These are phyloP conservation scores for Catharus bicknelli DNA, from an alignment of 2,113 vertebrate species.

Conservation along the genomic window DNA sequence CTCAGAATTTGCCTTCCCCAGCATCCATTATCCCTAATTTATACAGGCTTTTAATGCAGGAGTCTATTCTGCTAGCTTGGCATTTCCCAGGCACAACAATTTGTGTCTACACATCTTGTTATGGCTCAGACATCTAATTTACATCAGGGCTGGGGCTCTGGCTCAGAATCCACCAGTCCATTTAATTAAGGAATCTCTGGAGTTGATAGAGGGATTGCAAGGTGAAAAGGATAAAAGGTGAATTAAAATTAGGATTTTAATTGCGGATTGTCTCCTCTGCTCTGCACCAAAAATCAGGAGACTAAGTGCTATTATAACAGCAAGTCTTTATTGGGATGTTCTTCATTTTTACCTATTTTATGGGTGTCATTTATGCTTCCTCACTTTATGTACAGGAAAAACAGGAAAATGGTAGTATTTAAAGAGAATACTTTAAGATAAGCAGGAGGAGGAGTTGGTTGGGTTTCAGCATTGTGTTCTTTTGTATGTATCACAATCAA, in stretches of 20 bases:
- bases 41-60: background rate
- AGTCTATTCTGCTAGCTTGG: background rate
- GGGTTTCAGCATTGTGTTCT: constrained; percentile 6
- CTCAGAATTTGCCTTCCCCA: background rate
- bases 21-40: background rate
- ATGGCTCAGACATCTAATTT: background rate
- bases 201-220: background rate
- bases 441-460: background rate
- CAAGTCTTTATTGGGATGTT: background rate
- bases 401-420: background rate
- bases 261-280: background rate
- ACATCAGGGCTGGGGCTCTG: background rate
- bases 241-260: constrained; percentile 4
- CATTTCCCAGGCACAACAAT: background rate
- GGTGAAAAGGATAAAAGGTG: background rate
- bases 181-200: background rate
- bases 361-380: background rate
- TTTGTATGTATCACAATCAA: background rate
- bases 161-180: background rate
- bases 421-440: background rate
- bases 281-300: background rate
- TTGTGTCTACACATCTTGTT: background rate
- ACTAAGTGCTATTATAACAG: background rate
- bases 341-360: constrained; percentile 1
- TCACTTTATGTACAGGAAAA: background rate